Base-by-base conservation (phyloP, 2,113 vertebrate genomes). In the Alligator sinensis region DNA sequence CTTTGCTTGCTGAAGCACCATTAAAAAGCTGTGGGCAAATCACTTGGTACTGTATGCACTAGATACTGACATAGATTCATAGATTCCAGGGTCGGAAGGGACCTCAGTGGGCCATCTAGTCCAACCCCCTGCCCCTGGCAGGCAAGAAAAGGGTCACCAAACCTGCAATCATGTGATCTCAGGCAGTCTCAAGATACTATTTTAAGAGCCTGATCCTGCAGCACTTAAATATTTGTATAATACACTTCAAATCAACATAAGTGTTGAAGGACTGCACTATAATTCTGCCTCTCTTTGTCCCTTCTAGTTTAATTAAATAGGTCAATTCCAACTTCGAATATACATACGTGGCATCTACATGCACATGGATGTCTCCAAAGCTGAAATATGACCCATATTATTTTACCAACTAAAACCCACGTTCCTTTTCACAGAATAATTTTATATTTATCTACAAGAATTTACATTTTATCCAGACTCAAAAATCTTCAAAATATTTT, bases 361-460 rank as follows among this genome's bases (percentile, higher is more conserved):
- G 1, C 58, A 63, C 0, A 76, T 77, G 0, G 28, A n/a, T 38
- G 15, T 10, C 11, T 19, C 15, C 21, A 61, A 1, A 72, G 27
- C 58, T 58, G 47, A 38, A 79, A 24, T 82, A 21, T 59, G 66
- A 74, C 64, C 82, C 0, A 3, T 55, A 16, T 22, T 76, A 68
- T n/a, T 80, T 66, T 62, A 74, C 11, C 47, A 22, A 47, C 38
- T 58, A 79, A 24, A 24, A 34, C 15, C 24, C 30, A 25, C 38
- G 30, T 79, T 79, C 70, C 34, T 74, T 74, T 24, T 30, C 64
- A 74, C 22, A 72, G 30, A 72, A 47, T 74, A 3, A 13, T 24
- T 61, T 92, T 75, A 4, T 38, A 60, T 38, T 91, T 90, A 61
- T 14, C 14, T 24, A 89, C 92, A 93, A 86, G 68, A 87, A 86